Conservation (phyloP, 2,113 vertebrate species). For the Ophthalmotilapia sp. region DNA sequence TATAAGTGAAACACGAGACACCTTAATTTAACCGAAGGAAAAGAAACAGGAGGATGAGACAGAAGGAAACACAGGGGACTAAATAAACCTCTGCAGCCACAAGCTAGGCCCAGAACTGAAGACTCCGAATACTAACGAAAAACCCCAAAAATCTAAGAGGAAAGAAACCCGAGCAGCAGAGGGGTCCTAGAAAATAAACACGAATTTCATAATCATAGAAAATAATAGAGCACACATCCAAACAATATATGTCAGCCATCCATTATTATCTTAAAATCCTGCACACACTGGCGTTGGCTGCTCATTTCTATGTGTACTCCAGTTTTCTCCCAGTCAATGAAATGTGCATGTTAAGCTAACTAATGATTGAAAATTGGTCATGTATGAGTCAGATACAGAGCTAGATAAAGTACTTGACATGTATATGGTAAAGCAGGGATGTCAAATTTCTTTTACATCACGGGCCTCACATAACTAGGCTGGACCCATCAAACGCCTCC, state of each 20-base stretch:
- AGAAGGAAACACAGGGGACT: neutral
- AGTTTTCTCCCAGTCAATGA: neutral
- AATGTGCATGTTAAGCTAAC: neutral
- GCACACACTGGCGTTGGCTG: neutral
- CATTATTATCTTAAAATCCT: neutral
- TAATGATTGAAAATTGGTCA: neutral
- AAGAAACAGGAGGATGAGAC: neutral
- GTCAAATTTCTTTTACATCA: neutral
- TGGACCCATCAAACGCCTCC: neutral
- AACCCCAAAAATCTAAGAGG: neutral
- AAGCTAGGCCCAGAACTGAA: neutral
- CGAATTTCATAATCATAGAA: neutral
- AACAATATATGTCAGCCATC: neutral
- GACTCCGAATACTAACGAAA: neutral
- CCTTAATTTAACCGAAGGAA: neutral
- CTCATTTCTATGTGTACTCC: neutral
- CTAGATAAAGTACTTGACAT: neutral
- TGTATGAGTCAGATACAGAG: neutral
- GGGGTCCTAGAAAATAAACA: neutral
- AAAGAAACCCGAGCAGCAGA: neutral
- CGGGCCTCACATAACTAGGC: neutral
- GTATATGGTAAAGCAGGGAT: neutral
- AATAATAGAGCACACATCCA: neutral
- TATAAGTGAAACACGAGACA: neutral
- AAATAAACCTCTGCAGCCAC: neutral